These are phyloP conservation scores for Chrysodeixis includens DNA, from an alignment of 2,888 invertebrate genomes.

Conservation along the genomic window DNA sequence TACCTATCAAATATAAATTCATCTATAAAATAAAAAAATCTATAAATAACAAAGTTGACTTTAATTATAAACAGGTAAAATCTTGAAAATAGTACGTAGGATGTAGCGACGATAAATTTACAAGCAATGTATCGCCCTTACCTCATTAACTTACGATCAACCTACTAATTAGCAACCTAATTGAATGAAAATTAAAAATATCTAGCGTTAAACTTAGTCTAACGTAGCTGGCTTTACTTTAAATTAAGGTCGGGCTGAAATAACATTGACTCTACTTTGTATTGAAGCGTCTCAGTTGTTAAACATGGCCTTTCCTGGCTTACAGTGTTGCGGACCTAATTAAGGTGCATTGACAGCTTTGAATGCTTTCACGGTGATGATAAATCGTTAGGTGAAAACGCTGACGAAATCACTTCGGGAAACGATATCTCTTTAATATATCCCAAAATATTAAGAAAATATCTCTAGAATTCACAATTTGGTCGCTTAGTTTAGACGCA, in stretches of 20 bases:
- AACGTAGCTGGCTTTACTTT: slow-evolving; percentile 10
- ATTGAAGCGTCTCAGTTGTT: slow-evolving; percentile 6
- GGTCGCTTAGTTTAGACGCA: too few species aligned
- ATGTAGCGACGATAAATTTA: neutral
- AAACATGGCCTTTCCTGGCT: slow-evolving; percentile 13
- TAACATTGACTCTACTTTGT: slow-evolving; percentile 34
- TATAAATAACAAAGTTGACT: neutral
- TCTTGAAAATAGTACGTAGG: neutral
- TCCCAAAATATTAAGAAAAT: neutral
- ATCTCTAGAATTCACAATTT: too few species aligned
- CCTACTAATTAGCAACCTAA: neutral
- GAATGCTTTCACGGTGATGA: neutral
- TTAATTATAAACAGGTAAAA: neutral
- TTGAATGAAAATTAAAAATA: slow-evolving; percentile 9
- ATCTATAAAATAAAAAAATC: too few species aligned
- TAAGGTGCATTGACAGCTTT: slow-evolving; percentile 29
- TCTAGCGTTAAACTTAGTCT: neutral
- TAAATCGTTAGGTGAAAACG: neutral
- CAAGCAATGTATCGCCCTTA: slow-evolving; percentile 3
- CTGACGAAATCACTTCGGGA: neutral
- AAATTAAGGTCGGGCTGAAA: slow-evolving; percentile 34
- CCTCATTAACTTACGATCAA: neutral
- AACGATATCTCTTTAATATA: neutral
- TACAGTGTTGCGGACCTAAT: slow-evolving; percentile 20
- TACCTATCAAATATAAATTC: too few species aligned